Conservation (phyloP, 2,888 invertebrate genomes). For the Eumacrocentrus americanus region DNA sequence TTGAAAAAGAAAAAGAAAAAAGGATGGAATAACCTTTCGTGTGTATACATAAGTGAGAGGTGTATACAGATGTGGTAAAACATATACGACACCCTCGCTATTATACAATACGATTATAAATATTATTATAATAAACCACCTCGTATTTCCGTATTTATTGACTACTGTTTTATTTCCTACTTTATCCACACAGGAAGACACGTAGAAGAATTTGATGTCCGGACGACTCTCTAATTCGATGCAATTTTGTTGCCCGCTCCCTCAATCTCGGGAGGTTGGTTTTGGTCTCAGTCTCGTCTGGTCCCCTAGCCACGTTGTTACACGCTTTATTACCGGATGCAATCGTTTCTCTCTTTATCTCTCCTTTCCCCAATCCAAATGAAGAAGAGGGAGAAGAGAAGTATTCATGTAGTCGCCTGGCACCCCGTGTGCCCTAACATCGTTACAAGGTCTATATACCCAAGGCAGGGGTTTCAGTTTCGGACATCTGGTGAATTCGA, state of each 20-base stretch:
- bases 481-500: slow-evolving; percentile 62
- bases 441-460: slow-evolving; percentile 41
- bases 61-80: slow-evolving; percentile 38
- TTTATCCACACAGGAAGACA: neutral
- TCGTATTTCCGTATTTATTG: slow-evolving; percentile 58
- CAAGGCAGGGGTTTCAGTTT: slow-evolving; percentile 37
- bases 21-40: slow-evolving; percentile 29
- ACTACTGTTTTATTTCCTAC: neutral
- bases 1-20: slow-evolving; percentile 15
- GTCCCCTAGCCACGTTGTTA: slow-evolving; percentile 24
- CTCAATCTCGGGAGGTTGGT: neutral
- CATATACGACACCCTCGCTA: slow-evolving; percentile 41
- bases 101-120: slow-evolving; percentile 57
- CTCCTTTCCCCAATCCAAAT: slow-evolving; percentile 19
- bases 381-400: neutral
- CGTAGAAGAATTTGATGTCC: slow-evolving; percentile 2
- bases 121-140: slow-evolving; percentile 61
- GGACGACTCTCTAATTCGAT: slow-evolving; percentile 17
- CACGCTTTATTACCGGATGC: slow-evolving; percentile 31
- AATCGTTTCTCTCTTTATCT: slow-evolving; percentile 26
- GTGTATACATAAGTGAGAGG: slow-evolving; percentile 36
- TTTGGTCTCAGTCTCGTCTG: too few species aligned
- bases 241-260: neutral
- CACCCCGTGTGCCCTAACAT: slow-evolving; percentile 42
- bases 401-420: neutral